phyloP scores from a whole-genome alignment of 1,140 invertebrate species.

The Calephelis nemesis region DNA sequence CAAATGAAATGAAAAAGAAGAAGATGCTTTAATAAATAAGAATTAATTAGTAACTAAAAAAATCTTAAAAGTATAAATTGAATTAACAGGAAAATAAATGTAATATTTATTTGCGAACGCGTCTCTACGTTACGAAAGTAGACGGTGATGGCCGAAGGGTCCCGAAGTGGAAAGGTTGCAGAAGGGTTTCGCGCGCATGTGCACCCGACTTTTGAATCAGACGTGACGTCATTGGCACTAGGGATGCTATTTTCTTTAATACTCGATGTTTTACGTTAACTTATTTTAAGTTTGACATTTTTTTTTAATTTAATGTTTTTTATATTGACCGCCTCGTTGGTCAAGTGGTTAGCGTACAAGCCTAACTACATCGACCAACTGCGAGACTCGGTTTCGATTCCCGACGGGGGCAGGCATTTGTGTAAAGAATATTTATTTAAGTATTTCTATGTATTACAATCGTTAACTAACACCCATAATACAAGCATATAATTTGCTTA shows the following conservation, averaged over 20 bases:
- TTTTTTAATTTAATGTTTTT: not conserved
- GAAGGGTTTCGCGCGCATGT: constrained; percentile 58
- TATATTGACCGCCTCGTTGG: too few relatives aligned
- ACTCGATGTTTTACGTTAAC: constrained; percentile 27
- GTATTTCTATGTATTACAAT: too few relatives aligned
- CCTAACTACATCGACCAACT: too few relatives aligned
- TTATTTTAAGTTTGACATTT: not conserved
- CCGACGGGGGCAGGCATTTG: too few relatives aligned
- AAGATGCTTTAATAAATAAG: not conserved
- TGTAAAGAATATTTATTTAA: too few relatives aligned
- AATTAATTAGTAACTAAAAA: constrained; percentile 3
- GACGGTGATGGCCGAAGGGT: constrained; percentile 33
- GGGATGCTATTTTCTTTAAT: constrained; percentile 37
- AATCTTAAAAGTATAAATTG: constrained; percentile 10
- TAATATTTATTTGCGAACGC: not conserved
- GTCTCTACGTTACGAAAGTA: constrained; percentile 28
- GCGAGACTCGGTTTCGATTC: too few relatives aligned
- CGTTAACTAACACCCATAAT: too few relatives aligned
- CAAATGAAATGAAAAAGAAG: not conserved
- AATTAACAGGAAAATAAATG: too few relatives aligned
- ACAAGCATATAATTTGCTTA: too few relatives aligned
- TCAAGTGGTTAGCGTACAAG: too few relatives aligned
- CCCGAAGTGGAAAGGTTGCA: constrained; percentile 46
- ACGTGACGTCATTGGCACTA: constrained; percentile 51
- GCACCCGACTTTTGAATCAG: constrained; percentile 38